Base-by-base conservation (phyloP, 2,888 invertebrate genomes). In the Crioceris asparagi region DNA sequence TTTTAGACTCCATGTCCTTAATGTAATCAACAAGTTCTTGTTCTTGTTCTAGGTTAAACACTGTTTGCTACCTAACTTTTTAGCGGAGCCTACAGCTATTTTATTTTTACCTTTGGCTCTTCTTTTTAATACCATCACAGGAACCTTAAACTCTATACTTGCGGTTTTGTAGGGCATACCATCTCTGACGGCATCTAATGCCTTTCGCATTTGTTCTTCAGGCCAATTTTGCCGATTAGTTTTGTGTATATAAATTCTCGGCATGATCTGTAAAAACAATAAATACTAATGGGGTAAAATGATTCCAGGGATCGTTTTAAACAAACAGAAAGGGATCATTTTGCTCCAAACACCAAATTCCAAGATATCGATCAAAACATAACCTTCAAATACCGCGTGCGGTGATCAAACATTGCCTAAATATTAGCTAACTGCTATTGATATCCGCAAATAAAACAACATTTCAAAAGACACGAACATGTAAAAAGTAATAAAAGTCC, bases 121-220 rank as follows among this genome's bases (percentile, higher is more conserved):
- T 21, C 21, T n/a, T 21, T 21, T 21, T 21, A 21, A 21, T 21
- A 10, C 10, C 21, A 21, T 21, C 21, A 21, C 21, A 21, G 21
- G 21, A 10, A 21, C 21, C 10, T 21, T 21, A 7, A 21, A 21
- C 21, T 21, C 21, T 21, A 6, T 21, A 21, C 21, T 21, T 21
- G 21, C 7, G 21, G 7, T 30, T 30, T 30, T 30, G n/a, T 21
- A 19, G 10, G 36, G 30, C 36, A 36, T 21, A 12, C 30, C 36
- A 18, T 30, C 17, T 36, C 17, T 36, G 19, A 36, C 30, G 17
- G 30, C 30, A 30, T 36, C 17, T 29, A 36, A 14, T 19, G 30
- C 36, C 30, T 36, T 30, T 26, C n/a, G n/a, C 36, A 36, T 36
- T 29, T 14, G 4, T 7, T 5, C 27, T 16, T 36, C 30, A 19